A percentile compares a stretch with the other conserved stretches of the same genome.
phyloP scores from a whole-genome alignment of 2,113 vertebrate genomes.

The Melanostigma gelatinosum region DNA sequence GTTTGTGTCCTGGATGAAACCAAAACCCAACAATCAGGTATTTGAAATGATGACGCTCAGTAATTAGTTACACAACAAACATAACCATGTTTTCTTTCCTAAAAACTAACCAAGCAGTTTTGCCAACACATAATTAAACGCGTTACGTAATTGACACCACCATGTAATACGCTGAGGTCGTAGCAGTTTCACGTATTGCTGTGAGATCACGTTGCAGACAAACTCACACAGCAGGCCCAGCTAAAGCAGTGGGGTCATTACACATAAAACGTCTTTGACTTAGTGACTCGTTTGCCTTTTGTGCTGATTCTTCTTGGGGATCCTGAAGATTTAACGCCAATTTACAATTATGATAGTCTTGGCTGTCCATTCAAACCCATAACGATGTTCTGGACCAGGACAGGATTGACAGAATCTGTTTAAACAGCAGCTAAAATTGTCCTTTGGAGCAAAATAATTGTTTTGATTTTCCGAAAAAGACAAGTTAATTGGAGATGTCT shows the following conservation, averaged over 20 bases:
- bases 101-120: too few species aligned
- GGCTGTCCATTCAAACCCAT: not conserved
- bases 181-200: too few species aligned
- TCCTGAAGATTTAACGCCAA: not conserved
- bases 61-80: too few species aligned
- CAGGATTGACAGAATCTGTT: not conserved
- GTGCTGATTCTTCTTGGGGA: not conserved
- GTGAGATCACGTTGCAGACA: not conserved
- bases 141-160: too few species aligned
- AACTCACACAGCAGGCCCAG: not conserved
- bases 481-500: slow-evolving; percentile 37
- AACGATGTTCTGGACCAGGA: not conserved
- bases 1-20: too few species aligned
- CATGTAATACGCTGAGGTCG: too few species aligned
- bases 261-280: not conserved
- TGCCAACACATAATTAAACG: too few species aligned
- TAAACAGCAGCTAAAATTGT: not conserved
- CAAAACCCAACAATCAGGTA: too few species aligned
- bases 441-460: not conserved
- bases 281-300: not conserved
- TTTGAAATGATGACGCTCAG: too few species aligned
- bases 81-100: too few species aligned
- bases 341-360: slow-evolving; percentile 7
- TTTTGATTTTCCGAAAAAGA: slow-evolving; percentile 30
- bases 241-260: not conserved